Evolutionary conservation across 1,140 invertebrate species (phyloP), one percentile per base, ranked within the genome.

Genomic region (Nasonia longicornis): DNA sequence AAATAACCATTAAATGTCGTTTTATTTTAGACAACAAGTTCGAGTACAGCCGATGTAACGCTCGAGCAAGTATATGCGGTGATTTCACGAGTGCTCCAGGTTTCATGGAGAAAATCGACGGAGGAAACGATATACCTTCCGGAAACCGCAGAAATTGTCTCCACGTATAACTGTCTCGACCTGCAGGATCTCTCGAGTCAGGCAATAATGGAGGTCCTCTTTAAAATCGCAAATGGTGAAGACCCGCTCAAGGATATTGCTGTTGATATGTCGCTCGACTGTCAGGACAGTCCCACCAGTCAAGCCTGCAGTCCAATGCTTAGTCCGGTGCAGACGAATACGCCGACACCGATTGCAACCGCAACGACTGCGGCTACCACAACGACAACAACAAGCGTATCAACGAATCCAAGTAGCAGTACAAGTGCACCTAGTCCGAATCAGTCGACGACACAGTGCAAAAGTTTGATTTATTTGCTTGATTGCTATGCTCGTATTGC

Each of bases 401-500:
- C 87, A n/a, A 76, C 72, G 29, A 82, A 48, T 71, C n/a, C 77
- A 75, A 82, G 75, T 64, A 69, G 29, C 35, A 64, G 16, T 58
- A 58, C 52, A 0, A 73, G 48, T 77, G 26, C 31, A 16, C 10
- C 81, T 84, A 29, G 48, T 83, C 42, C 86, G 82, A 81, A 86
- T 85, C 75, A 86, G 83, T 22, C 91, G 77, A 88, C 92, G 88
- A 88, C 92, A 87, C 87, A 89, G 63, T 84, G 89, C 14, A 88
- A 90, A 78, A 91, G 90, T 80, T 85, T 95, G 71, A 89, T 90
- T 78, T 95, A 95, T 87, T 88, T 93, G 79, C 88, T 94, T 84
- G 93, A 94, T 84, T 94, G 93, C 82, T 95, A 95, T 87, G 92
- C 92, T n/a, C 92, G 94, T 84, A 93, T 95, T 11, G 92, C 92